phyloP scores from a whole-genome alignment of 2,797 vertebrate species.

The Paguma larvata region DNA sequence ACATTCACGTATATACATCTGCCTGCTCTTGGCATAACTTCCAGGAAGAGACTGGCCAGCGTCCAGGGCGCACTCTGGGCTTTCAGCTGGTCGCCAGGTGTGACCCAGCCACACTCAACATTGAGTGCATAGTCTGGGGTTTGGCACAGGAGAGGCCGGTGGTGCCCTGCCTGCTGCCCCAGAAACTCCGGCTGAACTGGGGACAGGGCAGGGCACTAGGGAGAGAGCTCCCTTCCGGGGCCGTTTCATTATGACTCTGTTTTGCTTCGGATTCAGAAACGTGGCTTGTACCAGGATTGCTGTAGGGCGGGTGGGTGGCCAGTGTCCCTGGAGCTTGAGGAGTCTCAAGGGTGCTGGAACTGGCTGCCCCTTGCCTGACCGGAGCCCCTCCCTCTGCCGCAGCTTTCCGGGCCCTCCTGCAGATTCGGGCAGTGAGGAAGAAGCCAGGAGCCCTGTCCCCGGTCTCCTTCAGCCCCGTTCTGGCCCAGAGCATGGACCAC shows the following conservation, averaged over 20 bases:
- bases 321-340: neutral
- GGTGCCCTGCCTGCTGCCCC: neutral
- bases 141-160: neutral
- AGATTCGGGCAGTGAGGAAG: slow-evolving; percentile 98
- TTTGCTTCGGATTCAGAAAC: neutral
- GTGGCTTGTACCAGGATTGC: neutral
- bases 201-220: too few species aligned
- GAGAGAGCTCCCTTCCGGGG: neutral
- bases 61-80: neutral
- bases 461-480: slow-evolving; percentile 97
- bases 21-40: neutral
- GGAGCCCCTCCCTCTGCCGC: neutral
- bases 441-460: slow-evolving; percentile 97
- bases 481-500: slow-evolving; percentile 98
- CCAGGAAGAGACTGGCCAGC: neutral
- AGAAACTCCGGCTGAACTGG: neutral
- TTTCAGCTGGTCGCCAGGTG: neutral
- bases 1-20: neutral
- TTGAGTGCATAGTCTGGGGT: neutral
- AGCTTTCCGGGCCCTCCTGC: slow-evolving; percentile 98
- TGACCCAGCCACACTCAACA: neutral
- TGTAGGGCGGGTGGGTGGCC: neutral
- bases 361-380: neutral
- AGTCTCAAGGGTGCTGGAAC: neutral
- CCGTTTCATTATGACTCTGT: accelerated